Percentiles rank a stretch among this genome's conserved stretches.
Evolutionary conservation across 1,140 invertebrate species (phyloP).

Genomic region (Bombus turneri): DNA sequence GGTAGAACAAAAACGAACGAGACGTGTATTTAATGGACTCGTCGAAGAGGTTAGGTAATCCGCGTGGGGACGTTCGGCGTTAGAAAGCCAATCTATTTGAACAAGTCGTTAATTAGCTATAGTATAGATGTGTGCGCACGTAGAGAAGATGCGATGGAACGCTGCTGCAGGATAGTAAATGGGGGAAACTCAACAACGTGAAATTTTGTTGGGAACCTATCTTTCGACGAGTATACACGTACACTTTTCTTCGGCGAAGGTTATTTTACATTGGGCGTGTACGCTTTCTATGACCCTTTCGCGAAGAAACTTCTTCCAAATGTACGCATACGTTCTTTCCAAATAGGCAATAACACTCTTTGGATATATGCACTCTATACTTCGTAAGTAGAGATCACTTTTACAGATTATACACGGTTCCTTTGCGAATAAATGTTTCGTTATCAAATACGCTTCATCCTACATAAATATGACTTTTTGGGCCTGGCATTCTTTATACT

Average conservation of each 20-base stretch:
- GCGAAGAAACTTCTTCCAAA: background rate
- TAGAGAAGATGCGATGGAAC: background rate
- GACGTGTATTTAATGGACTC: conserved; percentile 26
- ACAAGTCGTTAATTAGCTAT: conserved; percentile 29
- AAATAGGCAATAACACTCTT: conserved; percentile 3
- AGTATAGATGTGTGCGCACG: no score
- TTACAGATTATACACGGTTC: background rate
- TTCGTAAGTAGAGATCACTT: background rate
- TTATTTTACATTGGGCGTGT: conserved; percentile 4
- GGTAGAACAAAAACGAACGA: conserved; percentile 1
- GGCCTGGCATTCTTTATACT: no score
- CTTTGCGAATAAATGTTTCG: background rate
- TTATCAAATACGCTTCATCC: no score
- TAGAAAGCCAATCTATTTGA: conserved; percentile 35
- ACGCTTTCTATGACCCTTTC: background rate
- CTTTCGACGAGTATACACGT: background rate
- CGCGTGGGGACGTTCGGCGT: background rate
- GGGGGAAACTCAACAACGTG: background rate
- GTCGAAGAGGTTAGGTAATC: background rate
- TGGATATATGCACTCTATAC: background rate
- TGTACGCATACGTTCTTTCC: background rate
- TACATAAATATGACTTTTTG: background rate
- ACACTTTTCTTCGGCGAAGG: background rate
- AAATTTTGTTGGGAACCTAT: background rate
- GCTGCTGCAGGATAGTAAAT: background rate